Conservation (phyloP, 2,113 vertebrate species). For the Alethe diademata region DNA sequence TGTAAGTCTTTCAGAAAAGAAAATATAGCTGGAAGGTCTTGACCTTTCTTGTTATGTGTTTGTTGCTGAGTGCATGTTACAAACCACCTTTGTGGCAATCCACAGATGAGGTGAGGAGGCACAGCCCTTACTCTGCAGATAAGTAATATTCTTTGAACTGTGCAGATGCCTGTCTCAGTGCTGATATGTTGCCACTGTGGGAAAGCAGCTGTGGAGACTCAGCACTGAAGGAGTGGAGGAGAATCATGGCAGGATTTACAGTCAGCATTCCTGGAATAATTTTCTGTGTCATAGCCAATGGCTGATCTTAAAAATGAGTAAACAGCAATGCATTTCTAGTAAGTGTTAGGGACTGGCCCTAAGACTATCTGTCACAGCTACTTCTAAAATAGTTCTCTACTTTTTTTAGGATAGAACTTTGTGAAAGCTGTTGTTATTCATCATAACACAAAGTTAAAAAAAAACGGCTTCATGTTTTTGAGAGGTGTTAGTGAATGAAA, state of each 20-base stretch:
- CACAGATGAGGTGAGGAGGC: neutral
- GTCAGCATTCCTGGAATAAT: neutral
- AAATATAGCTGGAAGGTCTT: neutral
- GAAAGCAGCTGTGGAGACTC: neutral
- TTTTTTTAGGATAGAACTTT: neutral
- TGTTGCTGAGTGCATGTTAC: neutral
- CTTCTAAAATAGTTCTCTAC: neutral
- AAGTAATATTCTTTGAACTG: too few relatives aligned
- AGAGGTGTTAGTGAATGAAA: neutral
- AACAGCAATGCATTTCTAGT: neutral
- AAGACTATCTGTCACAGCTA: neutral
- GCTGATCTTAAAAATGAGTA: neutral
- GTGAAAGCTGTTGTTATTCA: neutral
- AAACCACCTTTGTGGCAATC: neutral
- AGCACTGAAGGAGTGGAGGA: neutral
- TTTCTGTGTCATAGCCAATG: neutral
- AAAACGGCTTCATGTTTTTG: neutral
- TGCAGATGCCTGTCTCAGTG: neutral
- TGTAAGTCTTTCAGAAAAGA: neutral
- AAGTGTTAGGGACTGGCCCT: neutral
- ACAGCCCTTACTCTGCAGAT: neutral
- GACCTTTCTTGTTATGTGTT: neutral
- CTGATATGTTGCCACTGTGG: neutral
- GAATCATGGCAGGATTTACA: neutral
- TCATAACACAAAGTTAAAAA: neutral